Conservation (phyloP, 92 coral and sea anemone genomes). For the Meandrina meandrites region DNA sequence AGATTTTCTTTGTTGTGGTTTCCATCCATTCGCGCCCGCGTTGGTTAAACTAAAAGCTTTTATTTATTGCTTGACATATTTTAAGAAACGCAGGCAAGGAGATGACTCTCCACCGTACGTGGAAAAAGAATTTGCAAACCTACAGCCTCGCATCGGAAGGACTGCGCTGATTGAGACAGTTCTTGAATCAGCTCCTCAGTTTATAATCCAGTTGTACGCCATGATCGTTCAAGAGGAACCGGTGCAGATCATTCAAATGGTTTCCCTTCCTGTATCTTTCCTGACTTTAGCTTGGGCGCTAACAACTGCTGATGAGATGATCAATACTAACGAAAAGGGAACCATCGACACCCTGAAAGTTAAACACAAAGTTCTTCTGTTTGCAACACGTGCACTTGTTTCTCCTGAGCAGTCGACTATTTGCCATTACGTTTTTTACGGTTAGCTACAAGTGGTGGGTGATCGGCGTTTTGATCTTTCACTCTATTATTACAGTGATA, state of each 20-base stretch:
- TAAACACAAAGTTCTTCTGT: neutral
- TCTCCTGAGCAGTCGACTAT: conserved; percentile 30
- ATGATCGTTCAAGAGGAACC: conserved; percentile 38
- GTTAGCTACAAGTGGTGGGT: conserved; percentile 39
- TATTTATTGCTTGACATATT: no score
- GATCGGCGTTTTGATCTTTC: conserved; percentile 16
- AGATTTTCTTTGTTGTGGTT: no score
- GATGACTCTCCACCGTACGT: no score
- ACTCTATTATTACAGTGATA: neutral
- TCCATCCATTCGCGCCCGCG: no score
- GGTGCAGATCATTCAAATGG: conserved; percentile 37
- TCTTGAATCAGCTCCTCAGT: conserved; percentile 54
- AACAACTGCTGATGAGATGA: neutral
- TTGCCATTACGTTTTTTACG: conserved; percentile 19
- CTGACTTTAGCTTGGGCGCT: conserved; percentile 50
- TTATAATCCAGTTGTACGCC: conserved; percentile 61
- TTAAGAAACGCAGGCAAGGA: no score
- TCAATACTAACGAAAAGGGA: no score
- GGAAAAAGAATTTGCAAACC: no score
- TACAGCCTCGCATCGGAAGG: no score
- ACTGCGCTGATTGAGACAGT: conserved; percentile 33
- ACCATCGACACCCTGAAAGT: no score
- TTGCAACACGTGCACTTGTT: neutral
- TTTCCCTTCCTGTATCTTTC: conserved; percentile 43
- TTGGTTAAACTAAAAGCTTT: no score